phyloP scores from a whole-genome alignment of 2,888 invertebrate genomes.

The Chalcis sispes region DNA sequence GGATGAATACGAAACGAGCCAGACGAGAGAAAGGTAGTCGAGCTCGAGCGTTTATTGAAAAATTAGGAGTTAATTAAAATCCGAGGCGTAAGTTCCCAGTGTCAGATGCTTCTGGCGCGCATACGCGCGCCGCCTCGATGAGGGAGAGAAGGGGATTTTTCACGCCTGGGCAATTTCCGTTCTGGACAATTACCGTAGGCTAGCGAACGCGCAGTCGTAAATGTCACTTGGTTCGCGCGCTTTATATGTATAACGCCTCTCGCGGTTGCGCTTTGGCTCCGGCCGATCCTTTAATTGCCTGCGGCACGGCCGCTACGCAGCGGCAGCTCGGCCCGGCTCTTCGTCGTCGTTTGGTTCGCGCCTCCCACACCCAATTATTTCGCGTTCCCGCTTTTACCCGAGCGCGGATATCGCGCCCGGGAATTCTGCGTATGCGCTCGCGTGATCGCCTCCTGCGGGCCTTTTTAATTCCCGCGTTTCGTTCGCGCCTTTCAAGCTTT shows the following conservation, averaged over 20 bases:
- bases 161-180: neutral
- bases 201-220: too few relatives aligned
- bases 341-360: too few relatives aligned
- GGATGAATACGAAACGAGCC: too few relatives aligned
- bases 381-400: neutral
- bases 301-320: neutral
- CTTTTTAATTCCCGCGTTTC: neutral
- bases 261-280: neutral
- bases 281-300: neutral
- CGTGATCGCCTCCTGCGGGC: neutral
- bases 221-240: neutral
- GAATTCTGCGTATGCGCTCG: neutral
- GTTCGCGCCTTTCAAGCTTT: too few relatives aligned
- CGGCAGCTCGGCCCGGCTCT: too few relatives aligned
- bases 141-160: too few relatives aligned
- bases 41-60: conserved; percentile 27
- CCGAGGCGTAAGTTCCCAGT: neutral
- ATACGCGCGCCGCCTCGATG: neutral
- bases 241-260: too few relatives aligned
- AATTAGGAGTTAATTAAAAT: conserved; percentile 25
- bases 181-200: neutral
- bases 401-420: neutral
- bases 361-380: neutral
- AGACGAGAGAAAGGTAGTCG: too few relatives aligned
- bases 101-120: too few relatives aligned